A percentile compares a stretch with the other conserved stretches of the same genome.
Conservation (phyloP, 2,113 vertebrate genomes). For the Ctenodactylus gundi region DNA sequence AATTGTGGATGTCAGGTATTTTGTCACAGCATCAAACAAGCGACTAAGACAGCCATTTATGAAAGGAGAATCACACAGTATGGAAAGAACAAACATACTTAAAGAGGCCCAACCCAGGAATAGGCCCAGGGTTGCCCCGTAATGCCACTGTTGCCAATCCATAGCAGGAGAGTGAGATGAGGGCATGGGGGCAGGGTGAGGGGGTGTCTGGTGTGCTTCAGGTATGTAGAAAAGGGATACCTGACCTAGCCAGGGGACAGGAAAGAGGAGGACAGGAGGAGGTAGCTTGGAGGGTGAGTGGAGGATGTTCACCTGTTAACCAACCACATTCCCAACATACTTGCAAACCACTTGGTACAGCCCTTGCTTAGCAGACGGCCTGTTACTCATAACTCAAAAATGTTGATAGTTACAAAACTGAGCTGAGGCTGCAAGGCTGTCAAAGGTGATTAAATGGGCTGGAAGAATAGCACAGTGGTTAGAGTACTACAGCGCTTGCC, state of each 20-base stretch:
- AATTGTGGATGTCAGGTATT: too few species aligned
- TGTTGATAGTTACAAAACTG: background rate
- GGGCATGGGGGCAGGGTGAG: too few species aligned
- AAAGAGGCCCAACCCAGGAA: background rate
- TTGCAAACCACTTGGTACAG: background rate
- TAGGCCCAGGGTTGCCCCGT: background rate
- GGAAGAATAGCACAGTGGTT: too few species aligned
- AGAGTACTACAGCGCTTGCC: too few species aligned
- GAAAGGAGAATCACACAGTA: background rate
- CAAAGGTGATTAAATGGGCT: background rate
- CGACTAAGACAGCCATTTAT: too few species aligned
- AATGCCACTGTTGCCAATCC: background rate
- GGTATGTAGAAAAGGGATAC: background rate
- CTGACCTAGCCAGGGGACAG: background rate
- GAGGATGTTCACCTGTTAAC: background rate
- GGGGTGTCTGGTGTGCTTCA: too few species aligned
- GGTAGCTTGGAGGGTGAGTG: background rate
- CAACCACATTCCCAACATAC: background rate
- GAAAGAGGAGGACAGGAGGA: conserved; percentile 13
- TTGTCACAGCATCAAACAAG: too few species aligned
- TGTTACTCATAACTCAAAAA: background rate
- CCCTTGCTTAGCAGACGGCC: background rate
- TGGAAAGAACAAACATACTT: background rate
- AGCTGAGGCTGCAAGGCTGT: background rate
- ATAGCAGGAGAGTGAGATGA: too few species aligned